Percentiles rank a stretch among this genome's conserved stretches.
Evolutionary conservation across 1,140 invertebrate genomes (phyloP).

Genomic region (Ips nitidus): DNA sequence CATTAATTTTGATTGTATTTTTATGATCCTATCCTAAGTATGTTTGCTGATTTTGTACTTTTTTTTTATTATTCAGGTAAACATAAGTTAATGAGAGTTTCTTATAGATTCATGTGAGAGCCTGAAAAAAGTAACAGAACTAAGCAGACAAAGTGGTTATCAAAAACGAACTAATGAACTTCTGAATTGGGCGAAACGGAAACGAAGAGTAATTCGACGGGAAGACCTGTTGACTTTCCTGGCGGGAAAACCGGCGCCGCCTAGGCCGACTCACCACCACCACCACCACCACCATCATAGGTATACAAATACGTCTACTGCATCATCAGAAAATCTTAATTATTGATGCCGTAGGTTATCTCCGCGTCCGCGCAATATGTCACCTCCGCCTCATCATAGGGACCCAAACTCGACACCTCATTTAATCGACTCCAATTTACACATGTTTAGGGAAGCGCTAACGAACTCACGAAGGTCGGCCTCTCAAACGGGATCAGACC

Average conservation of each 20-base stretch:
- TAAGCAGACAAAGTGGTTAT: constrained; percentile 71
- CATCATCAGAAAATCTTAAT: not conserved
- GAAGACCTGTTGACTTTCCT: constrained; percentile 81
- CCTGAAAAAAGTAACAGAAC: constrained; percentile 67
- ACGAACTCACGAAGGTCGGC: constrained; percentile 56
- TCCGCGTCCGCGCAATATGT: constrained; percentile 58
- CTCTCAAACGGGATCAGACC: constrained; percentile 56
- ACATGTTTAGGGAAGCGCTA: constrained; percentile 77
- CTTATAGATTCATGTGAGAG: constrained; percentile 72
- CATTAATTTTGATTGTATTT: no score
- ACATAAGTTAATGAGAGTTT: not conserved
- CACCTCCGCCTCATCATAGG: constrained; percentile 56
- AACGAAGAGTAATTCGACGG: constrained; percentile 68
- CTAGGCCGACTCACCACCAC: constrained; percentile 53
- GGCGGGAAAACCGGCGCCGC: constrained; percentile 68
- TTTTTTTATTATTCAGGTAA: no score
- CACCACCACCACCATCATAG: constrained; percentile 43
- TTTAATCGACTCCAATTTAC: constrained; percentile 60
- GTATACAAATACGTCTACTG: not conserved
- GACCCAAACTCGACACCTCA: constrained; percentile 47
- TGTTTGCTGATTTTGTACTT: no score
- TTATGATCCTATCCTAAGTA: no score
- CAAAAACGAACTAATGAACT: constrained; percentile 76
- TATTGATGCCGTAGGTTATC: constrained; percentile 48
- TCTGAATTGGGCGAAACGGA: constrained; percentile 75